Evolutionary conservation across 2,113 vertebrate genomes (phyloP).

Genomic region (Sialia sialis): DNA sequence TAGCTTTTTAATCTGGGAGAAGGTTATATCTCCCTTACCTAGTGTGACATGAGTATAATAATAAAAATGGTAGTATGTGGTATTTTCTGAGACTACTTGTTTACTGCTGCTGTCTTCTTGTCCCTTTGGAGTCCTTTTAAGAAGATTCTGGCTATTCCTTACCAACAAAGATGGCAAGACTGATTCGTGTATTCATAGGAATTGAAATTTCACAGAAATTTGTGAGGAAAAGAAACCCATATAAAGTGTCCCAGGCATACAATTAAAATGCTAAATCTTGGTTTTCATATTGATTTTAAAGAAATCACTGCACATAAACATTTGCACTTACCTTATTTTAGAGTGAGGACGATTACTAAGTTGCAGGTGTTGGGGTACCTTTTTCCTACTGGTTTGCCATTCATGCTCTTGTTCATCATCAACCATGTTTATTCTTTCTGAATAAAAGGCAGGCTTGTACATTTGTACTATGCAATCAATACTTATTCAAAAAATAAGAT

Average conservation of each 20-base stretch:
- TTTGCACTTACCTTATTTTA: constrained; percentile 54
- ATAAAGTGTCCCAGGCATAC: constrained; percentile 27
- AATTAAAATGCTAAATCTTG: constrained; percentile 51
- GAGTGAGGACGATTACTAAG: constrained; percentile 52
- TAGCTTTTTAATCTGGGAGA: neutral
- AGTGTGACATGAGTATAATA: neutral
- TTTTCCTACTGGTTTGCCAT: constrained; percentile 2
- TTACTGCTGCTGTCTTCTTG: neutral
- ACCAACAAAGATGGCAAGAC: constrained; percentile 35
- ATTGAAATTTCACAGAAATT: neutral
- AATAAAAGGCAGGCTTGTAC: constrained; percentile 47
- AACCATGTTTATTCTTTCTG: constrained; percentile 60
- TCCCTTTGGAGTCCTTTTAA: neutral
- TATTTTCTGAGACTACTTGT: neutral
- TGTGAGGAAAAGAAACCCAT: neutral
- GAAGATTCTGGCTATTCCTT: neutral
- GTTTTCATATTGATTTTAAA: constrained; percentile 56
- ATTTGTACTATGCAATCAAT: constrained; percentile 55
- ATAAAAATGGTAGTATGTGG: neutral
- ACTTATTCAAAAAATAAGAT: constrained; percentile 65
- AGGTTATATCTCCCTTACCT: neutral
- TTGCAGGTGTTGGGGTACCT: constrained; percentile 9
- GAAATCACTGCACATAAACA: constrained; percentile 25
- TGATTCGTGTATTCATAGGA: neutral
- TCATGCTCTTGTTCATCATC: neutral